phyloP scores from a whole-genome alignment of 2,113 vertebrate genomes.

The Micronycteris hirsuta region DNA sequence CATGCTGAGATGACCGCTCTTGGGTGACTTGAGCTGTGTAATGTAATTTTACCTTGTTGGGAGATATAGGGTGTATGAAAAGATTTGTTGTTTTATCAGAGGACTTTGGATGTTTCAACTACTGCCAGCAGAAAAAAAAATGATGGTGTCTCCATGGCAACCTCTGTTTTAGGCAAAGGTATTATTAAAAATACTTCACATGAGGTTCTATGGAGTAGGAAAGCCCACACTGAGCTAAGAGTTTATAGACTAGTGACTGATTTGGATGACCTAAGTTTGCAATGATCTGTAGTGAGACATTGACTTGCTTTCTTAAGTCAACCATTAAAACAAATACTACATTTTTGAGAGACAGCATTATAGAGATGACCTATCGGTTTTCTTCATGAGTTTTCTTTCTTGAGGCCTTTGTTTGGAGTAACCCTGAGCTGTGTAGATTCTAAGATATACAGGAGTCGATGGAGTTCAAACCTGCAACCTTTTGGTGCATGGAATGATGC shows the following conservation, averaged over 20 bases:
- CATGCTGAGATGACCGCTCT: background rate
- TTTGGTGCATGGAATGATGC: too few species aligned
- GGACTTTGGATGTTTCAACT: background rate
- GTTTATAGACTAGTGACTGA: background rate
- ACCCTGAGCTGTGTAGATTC: background rate
- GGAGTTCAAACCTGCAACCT: too few species aligned
- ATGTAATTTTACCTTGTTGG: background rate
- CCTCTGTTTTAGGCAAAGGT: background rate
- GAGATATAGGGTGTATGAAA: background rate
- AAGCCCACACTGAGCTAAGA: background rate
- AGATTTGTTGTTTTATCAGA: background rate
- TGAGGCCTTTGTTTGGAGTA: background rate
- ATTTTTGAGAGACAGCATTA: background rate
- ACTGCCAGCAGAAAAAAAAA: background rate
- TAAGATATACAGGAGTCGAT: background rate
- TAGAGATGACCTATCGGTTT: background rate
- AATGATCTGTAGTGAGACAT: rapidly evolving
- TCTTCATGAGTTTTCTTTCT: background rate
- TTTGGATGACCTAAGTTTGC: background rate
- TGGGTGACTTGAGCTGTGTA: background rate
- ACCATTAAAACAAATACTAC: background rate
- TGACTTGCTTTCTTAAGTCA: background rate
- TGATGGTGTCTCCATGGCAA: background rate
- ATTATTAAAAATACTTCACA: background rate
- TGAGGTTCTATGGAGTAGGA: background rate